Evolutionary conservation across 2,113 vertebrate genomes (phyloP).

Genomic region (Puffinus mauretanicus): DNA sequence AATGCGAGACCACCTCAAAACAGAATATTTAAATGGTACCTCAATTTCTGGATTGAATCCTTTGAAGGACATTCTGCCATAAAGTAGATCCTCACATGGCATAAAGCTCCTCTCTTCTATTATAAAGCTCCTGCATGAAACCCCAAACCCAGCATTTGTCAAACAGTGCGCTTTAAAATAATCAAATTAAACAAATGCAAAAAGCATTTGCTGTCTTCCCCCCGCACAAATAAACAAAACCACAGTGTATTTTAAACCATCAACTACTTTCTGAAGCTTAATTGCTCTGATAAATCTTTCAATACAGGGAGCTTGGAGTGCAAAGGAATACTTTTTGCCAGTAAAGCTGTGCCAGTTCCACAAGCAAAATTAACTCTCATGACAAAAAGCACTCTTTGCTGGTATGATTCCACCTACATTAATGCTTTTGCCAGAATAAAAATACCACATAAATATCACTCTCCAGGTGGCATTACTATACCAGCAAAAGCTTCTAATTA

Average conservation of each 20-base stretch:
- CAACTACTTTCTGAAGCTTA: conserved; percentile 37
- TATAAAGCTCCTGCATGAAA: conserved; percentile 81
- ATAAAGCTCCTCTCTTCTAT: conserved; percentile 90
- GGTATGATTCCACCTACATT: not conserved
- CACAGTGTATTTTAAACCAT: conserved; percentile 17
- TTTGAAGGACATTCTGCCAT: conserved; percentile 91
- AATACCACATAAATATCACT: conserved; percentile 57
- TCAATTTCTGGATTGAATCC: conserved; percentile 96
- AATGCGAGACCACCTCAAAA: not conserved
- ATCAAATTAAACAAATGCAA: conserved; percentile 25
- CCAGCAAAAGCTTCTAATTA: conserved; percentile 59
- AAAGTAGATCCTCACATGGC: conserved; percentile 88
- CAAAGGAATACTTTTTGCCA: conserved; percentile 35
- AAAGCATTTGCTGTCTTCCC: not conserved
- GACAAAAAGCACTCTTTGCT: conserved; percentile 50
- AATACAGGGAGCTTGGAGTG: conserved; percentile 13
- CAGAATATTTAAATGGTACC: conserved; percentile 71
- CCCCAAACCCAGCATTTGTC: conserved; percentile 28
- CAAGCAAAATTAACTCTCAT: conserved; percentile 45
- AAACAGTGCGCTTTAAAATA: not conserved
- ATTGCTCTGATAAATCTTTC: conserved; percentile 50
- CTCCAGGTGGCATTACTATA: conserved; percentile 55
- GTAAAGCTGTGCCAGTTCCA: conserved; percentile 32
- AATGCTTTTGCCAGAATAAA: conserved; percentile 53
- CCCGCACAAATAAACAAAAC: conserved; percentile 4